Conservation (phyloP, 2,797 vertebrate genomes). For the Scolopax bukidnonensis region DNA sequence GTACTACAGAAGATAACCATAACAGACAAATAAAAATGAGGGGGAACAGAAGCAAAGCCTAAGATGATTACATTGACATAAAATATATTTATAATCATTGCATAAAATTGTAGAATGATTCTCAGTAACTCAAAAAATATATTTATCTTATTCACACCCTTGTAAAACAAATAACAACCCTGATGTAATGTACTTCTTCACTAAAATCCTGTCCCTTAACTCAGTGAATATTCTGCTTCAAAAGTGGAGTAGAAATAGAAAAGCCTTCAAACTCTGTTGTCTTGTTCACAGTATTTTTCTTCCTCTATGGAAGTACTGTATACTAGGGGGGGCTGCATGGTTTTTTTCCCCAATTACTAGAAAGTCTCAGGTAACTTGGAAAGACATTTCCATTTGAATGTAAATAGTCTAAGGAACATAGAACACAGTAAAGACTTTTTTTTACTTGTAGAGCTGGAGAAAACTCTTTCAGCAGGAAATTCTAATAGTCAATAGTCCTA, state of each 20-base stretch:
- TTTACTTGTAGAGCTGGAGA: neutral
- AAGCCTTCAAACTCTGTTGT: neutral
- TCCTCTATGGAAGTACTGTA: neutral
- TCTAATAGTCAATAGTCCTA: neutral
- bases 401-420: neutral
- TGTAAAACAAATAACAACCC: neutral
- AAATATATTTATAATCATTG: neutral
- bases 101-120: neutral
- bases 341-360: neutral
- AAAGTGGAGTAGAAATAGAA: neutral
- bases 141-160: neutral
- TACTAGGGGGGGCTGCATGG: rapidly evolving
- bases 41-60: neutral
- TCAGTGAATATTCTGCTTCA: neutral
- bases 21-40: neutral
- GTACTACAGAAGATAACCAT: neutral
- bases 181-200: neutral
- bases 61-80: neutral
- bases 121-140: neutral
- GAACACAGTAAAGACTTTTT: neutral
- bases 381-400: neutral
- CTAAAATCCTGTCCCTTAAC: neutral
- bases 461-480: neutral
- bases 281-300: neutral
- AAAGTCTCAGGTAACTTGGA: neutral